phyloP scores from a whole-genome alignment of 2,888 invertebrate species.

The Cetonia aurata region DNA sequence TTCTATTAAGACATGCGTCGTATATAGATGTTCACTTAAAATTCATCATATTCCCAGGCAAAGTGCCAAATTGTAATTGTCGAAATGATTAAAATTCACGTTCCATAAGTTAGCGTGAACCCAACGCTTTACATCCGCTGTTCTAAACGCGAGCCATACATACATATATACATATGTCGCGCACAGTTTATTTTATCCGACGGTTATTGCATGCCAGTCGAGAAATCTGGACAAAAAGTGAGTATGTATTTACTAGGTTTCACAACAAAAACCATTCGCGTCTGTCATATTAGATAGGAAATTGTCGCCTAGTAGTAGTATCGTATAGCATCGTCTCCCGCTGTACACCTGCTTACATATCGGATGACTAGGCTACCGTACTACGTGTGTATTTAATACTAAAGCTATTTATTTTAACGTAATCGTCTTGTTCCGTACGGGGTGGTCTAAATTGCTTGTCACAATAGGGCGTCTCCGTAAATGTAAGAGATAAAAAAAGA shows the following conservation, averaged over 20 bases:
- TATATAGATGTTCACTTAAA: not conserved
- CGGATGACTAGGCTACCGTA: slow-evolving; percentile 15
- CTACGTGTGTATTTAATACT: slow-evolving; percentile 7
- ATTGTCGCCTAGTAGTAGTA: slow-evolving; percentile 5
- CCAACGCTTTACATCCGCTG: not conserved
- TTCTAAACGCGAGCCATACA: not conserved
- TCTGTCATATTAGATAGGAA: slow-evolving; percentile 31
- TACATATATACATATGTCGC: not conserved
- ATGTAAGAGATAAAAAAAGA: no score
- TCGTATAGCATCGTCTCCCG: slow-evolving; percentile 25
- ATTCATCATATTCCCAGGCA: not conserved
- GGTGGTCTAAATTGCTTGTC: no score
- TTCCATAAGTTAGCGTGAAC: not conserved
- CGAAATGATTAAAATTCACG: not conserved
- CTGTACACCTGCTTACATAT: slow-evolving; percentile 34
- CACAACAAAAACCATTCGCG: slow-evolving; percentile 21
- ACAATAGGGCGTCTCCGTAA: no score
- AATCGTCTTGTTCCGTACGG: not conserved
- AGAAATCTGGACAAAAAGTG: not conserved
- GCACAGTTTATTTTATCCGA: not conserved
- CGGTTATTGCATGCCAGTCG: slow-evolving; percentile 2
- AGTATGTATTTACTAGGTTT: slow-evolving; percentile 34
- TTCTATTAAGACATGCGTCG: no score
- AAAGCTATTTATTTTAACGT: not conserved
- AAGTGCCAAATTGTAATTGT: slow-evolving; percentile 5